These are phyloP conservation scores for Ceyx margarethae DNA, from an alignment of 2,113 vertebrate species.

Conservation along the genomic window DNA sequence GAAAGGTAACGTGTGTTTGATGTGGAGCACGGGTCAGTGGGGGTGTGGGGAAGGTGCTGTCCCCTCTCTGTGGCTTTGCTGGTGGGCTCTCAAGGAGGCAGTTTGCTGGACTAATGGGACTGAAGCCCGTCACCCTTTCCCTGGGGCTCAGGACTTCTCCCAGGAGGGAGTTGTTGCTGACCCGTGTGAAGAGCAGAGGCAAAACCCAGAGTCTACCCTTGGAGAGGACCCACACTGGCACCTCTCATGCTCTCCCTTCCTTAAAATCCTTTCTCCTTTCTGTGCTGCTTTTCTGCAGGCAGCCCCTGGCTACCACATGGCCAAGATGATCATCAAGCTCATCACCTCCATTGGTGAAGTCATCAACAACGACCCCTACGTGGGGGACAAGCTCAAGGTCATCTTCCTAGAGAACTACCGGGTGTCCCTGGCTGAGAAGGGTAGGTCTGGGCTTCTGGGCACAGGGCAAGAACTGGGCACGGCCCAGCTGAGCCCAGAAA, in stretches of 20 bases:
- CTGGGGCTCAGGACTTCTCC: not conserved
- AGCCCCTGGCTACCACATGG: constrained; percentile 90
- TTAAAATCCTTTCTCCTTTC: constrained; percentile 21
- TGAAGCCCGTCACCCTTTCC: not conserved
- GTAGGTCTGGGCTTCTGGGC: constrained; percentile 56
- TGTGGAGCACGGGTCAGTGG: accelerated
- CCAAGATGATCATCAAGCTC: constrained; percentile 90
- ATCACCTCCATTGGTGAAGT: constrained; percentile 83
- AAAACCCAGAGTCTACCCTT: not conserved
- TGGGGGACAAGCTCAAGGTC: constrained; percentile 85
- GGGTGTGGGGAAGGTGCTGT: not conserved
- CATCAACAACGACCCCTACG: constrained; percentile 83
- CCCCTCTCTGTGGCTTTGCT: not conserved
- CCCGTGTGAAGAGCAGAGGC: not conserved
- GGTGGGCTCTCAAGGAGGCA: not conserved
- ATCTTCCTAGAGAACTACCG: constrained; percentile 90
- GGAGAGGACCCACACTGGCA: not conserved
- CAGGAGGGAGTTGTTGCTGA: not conserved
- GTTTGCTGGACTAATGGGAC: not conserved
- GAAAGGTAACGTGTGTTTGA: constrained; percentile 74
- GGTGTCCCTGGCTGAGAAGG: constrained; percentile 88
- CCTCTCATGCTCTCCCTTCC: not conserved
- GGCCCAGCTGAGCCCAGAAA: not conserved
- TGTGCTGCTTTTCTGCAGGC: constrained; percentile 73
- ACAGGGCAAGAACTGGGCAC: accelerated